Evolutionary conservation across 1,140 invertebrate genomes (phyloP).

Genomic region (Dinoponera quadriceps): DNA sequence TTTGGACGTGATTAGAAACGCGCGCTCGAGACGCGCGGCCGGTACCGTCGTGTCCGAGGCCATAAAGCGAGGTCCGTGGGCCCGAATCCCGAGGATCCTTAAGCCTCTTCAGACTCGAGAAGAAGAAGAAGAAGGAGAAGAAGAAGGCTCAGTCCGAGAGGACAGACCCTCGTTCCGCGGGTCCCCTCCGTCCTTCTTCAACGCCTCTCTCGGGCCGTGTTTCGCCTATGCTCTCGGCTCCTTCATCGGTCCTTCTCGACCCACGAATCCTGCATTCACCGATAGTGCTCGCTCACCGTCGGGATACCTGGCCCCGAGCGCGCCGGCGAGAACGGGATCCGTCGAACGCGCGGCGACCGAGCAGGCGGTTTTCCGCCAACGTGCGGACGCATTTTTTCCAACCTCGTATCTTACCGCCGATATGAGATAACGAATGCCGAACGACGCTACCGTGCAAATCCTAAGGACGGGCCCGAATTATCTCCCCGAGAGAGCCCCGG

Average conservation of each 20-base stretch:
- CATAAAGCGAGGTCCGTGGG: slow-evolving; percentile 43
- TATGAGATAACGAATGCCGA: slow-evolving; percentile 37
- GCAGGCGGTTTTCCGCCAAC: neutral
- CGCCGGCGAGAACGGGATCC: slow-evolving; percentile 23
- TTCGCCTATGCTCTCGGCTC: slow-evolving; percentile 25
- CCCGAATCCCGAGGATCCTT: slow-evolving; percentile 44
- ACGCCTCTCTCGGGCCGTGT: slow-evolving; percentile 19
- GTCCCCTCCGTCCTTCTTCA: slow-evolving; percentile 38
- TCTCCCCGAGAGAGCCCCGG: neutral
- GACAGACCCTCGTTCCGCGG: slow-evolving; percentile 18
- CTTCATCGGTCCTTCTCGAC: slow-evolving; percentile 36
- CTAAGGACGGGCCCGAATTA: neutral
- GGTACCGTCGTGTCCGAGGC: slow-evolving; percentile 21
- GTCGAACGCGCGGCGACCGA: neutral
- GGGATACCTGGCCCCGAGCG: slow-evolving; percentile 3
- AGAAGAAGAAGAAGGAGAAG: neutral
- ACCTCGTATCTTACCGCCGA: neutral
- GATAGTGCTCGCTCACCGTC: slow-evolving; percentile 67
- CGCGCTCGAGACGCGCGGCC: slow-evolving; percentile 16
- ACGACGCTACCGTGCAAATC: neutral
- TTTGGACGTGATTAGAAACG: slow-evolving; percentile 30
- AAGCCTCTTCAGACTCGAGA: slow-evolving; percentile 52
- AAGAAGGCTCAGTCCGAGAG: slow-evolving; percentile 41
- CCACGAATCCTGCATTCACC: slow-evolving; percentile 64
- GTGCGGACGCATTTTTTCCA: neutral